phyloP scores from a whole-genome alignment of 1,140 invertebrate genomes.

The Cylas formicarius region DNA sequence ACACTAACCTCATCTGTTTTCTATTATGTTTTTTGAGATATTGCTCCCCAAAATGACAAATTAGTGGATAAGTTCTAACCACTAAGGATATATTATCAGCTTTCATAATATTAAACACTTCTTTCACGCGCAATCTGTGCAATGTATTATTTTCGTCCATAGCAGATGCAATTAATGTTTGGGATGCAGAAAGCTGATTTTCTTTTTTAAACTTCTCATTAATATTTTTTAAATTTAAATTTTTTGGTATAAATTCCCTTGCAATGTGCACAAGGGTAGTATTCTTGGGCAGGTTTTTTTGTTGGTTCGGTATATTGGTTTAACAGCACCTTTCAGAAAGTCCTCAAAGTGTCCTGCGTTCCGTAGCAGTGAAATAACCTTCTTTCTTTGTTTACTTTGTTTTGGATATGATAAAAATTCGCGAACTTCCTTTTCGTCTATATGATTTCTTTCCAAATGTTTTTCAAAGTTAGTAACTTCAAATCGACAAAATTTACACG shows the following conservation, averaged over 20 bases:
- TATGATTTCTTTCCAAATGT: conserved; percentile 21
- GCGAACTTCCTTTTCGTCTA: conserved; percentile 16
- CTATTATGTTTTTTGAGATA: conserved; percentile 29
- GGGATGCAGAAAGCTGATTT: conserved; percentile 13
- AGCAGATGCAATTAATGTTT: conserved; percentile 21
- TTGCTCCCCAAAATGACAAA: conserved; percentile 21
- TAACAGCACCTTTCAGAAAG: conserved; percentile 12
- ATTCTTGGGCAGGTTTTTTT: conserved; percentile 10
- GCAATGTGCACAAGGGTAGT: conserved; percentile 21
- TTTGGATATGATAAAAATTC: conserved; percentile 23
- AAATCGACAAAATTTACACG: conserved; percentile 18
- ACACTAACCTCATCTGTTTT: conserved; percentile 18
- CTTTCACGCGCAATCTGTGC: conserved; percentile 19
- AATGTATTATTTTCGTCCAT: conserved; percentile 12
- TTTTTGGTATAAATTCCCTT: conserved; percentile 21
- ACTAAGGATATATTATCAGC: no score
- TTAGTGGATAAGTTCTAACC: conserved; percentile 24
- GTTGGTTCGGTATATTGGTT: conserved; percentile 13
- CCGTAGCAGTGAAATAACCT: conserved; percentile 14
- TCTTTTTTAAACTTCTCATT: no score
- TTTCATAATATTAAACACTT: conserved; percentile 26
- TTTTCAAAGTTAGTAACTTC: conserved; percentile 24
- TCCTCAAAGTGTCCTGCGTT: conserved; percentile 17
- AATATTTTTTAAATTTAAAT: no score
- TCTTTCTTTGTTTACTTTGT: conserved; percentile 14